phyloP scores from a whole-genome alignment of 2,888 invertebrate genomes.

The Nipponacmea schrenckii region DNA sequence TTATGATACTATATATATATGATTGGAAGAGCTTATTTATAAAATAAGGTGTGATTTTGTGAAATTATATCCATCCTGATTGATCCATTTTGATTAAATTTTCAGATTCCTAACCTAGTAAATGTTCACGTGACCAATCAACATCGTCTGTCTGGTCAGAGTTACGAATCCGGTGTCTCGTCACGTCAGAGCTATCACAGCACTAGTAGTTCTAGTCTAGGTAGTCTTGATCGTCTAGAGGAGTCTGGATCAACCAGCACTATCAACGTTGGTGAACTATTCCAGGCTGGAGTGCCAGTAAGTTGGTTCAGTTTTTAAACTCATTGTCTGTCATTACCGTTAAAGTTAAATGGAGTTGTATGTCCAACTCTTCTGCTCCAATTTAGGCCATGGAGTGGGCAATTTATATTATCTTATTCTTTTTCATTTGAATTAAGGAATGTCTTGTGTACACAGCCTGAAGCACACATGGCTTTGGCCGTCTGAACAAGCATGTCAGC shows the following conservation, averaged over 20 bases:
- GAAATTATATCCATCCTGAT: no score
- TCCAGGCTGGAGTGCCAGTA: conserved; percentile 64
- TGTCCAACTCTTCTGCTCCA: not conserved
- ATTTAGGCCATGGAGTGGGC: no score
- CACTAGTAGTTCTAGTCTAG: conserved; percentile 68
- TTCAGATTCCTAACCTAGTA: conserved; percentile 51
- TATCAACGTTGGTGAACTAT: conserved; percentile 66
- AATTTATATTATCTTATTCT: no score
- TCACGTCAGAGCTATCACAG: conserved; percentile 69
- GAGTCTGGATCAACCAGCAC: conserved; percentile 65
- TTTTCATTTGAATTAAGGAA: no score
- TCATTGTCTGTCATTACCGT: not conserved
- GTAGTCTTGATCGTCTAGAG: conserved; percentile 76
- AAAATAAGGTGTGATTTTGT: no score
- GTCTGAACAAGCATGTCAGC: no score
- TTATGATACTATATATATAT: no score
- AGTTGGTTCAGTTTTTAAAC: conserved; percentile 24
- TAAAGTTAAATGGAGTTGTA: not conserved
- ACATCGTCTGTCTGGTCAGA: conserved; percentile 68
- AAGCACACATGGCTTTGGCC: no score
- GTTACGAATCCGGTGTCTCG: conserved; percentile 68
- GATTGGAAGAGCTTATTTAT: no score
- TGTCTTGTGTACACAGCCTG: no score
- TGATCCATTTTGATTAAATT: not conserved
- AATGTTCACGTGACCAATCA: conserved; percentile 56